A percentile compares a stretch with the other conserved stretches of the same genome.
These are phyloP conservation scores for Suricata suricatta DNA, from an alignment of 2,113 vertebrate genomes.

Conservation along the genomic window DNA sequence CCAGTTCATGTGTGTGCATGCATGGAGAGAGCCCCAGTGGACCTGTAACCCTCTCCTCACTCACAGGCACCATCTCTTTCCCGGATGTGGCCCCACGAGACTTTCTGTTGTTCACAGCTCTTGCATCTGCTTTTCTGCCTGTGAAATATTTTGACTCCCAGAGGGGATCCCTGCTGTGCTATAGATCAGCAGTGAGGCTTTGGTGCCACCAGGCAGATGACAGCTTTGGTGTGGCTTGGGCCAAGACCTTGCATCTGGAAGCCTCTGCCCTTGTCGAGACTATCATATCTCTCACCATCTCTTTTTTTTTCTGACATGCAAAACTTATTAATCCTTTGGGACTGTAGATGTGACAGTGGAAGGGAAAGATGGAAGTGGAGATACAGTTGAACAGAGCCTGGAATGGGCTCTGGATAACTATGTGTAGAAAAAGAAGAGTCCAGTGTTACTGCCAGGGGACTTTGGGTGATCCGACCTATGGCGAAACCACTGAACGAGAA, in stretches of 20 bases:
- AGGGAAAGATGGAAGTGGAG: neutral
- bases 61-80: neutral
- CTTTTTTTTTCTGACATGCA: neutral
- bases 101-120: neutral
- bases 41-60: slow-evolving; percentile 67
- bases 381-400: neutral
- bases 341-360: neutral
- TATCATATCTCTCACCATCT: neutral
- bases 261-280: slow-evolving; percentile 17
- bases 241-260: neutral
- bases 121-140: neutral
- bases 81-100: neutral
- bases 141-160: neutral
- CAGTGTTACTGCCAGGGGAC: neutral
- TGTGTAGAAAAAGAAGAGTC: neutral
- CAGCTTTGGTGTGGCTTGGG: neutral
- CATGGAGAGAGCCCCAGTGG: neutral
- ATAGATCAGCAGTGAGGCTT: neutral
- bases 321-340: neutral
- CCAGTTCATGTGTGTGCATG: neutral
- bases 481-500: neutral
- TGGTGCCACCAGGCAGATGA: neutral
- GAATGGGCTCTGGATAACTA: neutral
- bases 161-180: slow-evolving; percentile 2
- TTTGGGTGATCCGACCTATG: neutral